Percentiles rank a stretch among this genome's conserved stretches.
Conservation (phyloP, 2,113 vertebrate species). For the Bucco capensis region DNA sequence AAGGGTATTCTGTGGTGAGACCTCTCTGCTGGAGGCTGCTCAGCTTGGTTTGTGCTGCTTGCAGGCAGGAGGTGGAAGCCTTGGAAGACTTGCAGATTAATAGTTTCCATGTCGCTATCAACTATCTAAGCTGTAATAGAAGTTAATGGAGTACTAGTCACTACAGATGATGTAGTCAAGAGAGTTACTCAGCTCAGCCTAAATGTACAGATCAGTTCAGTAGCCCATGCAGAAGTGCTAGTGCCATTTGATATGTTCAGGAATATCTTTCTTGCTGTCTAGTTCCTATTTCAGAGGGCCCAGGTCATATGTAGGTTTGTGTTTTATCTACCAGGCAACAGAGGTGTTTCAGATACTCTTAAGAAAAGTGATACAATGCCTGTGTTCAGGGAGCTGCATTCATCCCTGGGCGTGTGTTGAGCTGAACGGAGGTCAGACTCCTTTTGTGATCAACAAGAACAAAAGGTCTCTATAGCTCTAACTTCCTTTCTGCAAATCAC, state of each 20-base stretch:
- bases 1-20: background rate
- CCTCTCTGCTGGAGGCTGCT: accelerated
- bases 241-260: background rate
- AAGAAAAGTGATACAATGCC: background rate
- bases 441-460: background rate
- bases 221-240: background rate
- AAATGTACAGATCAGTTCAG: background rate
- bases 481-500: background rate
- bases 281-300: background rate
- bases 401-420: background rate
- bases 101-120: background rate
- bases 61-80: background rate
- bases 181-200: background rate
- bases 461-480: background rate
- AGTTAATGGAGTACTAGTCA: background rate
- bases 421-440: background rate
- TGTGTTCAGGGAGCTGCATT: background rate
- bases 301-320: background rate
- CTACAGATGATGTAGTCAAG: background rate
- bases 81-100: background rate
- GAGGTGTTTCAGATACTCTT: background rate
- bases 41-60: background rate
- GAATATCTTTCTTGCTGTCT: background rate
- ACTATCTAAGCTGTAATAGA: background rate
- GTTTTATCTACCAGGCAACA: background rate